Evolutionary conservation across 2,113 vertebrate genomes (phyloP), one percentile per base, ranked within the genome.

Genomic region (Mobula hypostoma): DNA sequence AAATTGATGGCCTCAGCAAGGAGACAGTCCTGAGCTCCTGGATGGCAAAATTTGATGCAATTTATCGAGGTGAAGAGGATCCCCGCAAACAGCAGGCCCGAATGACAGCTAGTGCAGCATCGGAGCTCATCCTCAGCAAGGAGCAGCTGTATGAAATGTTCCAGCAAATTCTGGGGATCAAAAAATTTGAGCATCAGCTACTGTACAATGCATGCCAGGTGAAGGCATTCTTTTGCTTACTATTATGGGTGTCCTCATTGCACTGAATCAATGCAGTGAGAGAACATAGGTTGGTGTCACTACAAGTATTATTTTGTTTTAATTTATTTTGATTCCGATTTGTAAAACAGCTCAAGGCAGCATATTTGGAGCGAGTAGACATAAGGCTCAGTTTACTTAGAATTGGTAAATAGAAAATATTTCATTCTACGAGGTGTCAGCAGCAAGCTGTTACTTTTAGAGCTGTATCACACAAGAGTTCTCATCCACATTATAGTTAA

Each of bases 111-210:
- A 99, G 98, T 0, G 98, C 99, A 0, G 98, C 99, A 94, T 99
- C 99, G 0, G 99, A 99, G 96, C 98, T 99, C 95, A 99, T 99
- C 95, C 98, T 99, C 95, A 99, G 99, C 97, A 99, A 99, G 95
- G 99, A 99, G 95, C 99, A 99, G 94, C 97, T 99, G 93, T 99
- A 99, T 0, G 99, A 99, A 96, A 99, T 99, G 99, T 99, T 99
- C 96, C 99, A 99, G 96, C 98, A 98, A 94, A 99, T 99, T 95
- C 96, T 99, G 66, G 99, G 99, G 63, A 98, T 99, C 96, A 99
- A 99, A 97, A 99, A 99, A 94, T 99, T 99, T 40, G 99, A 99
- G 94, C 99, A 99, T 96, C 99, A 99, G 95, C 98, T 99, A 91
- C 97, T 99, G 56, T 99, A 99, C 95, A 99, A 99, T 0, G 99